Evolutionary conservation across 2,797 vertebrate genomes (phyloP).

Genomic region (Sebastes miniatus): DNA sequence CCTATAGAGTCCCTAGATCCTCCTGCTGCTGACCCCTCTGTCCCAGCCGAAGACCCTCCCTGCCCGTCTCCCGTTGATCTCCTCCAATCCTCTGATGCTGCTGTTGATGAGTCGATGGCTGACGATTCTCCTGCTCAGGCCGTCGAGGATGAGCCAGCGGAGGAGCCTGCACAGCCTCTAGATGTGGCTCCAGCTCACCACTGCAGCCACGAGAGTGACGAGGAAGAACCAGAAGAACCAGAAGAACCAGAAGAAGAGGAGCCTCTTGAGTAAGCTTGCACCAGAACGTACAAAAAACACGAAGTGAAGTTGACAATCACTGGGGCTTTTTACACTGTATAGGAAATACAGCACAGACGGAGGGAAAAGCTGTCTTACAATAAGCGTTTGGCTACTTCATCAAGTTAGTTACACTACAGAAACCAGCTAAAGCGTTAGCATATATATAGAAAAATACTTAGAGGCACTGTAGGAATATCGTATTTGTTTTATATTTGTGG

Average conservation of each 20-base stretch:
- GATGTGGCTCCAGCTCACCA: constrained; percentile 16
- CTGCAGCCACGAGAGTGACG: constrained; percentile 32
- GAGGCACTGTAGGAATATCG: constrained; percentile 2
- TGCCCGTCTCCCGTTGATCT: constrained; percentile 20
- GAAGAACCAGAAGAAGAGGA: constrained; percentile 35
- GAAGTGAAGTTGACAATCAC: constrained; percentile 57
- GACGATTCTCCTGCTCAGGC: neutral
- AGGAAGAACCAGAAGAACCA: constrained; percentile 32
- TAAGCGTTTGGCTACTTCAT: neutral
- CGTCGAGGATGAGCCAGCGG: neutral
- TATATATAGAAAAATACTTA: neutral
- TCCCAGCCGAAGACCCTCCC: constrained; percentile 6
- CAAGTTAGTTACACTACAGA: constrained; percentile 31
- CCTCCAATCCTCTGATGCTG: constrained; percentile 11
- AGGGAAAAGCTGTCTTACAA: neutral
- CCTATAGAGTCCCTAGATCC: constrained; percentile 19
- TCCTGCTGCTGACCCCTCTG: constrained; percentile 8
- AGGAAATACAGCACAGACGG: neutral
- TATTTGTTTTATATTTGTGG: constrained; percentile 13
- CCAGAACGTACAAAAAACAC: constrained; percentile 6
- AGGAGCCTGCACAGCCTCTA: constrained; percentile 27
- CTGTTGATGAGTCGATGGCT: neutral
- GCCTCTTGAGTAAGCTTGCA: constrained; percentile 40
- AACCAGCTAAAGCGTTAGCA: constrained; percentile 20
- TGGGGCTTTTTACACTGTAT: neutral